Base-by-base conservation (phyloP, 2,113 vertebrate genomes). In the Oxygymnocypris stewartii region DNA sequence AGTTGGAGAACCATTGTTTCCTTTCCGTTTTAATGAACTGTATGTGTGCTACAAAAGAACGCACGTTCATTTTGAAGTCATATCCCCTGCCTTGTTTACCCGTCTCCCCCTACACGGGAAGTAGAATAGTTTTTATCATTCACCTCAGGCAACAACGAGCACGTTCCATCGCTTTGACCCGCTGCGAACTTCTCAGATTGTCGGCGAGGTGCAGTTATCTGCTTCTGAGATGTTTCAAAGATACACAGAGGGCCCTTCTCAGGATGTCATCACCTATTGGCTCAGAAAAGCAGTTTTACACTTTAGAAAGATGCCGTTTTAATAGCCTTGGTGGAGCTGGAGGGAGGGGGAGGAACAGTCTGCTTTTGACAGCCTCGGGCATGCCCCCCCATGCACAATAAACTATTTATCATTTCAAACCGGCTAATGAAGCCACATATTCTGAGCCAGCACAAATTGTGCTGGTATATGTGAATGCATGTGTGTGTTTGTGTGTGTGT, bases 341-440 rank as follows among this genome's bases (percentile, higher is more conserved):
- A 23, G 49, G 49, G 49, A 54, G 76, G 49, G 13, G 42, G n/a
- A 25, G 23, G 31, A 80, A 80, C 57, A 44, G 40, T 44, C 79
- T 67, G 65, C 44, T 73, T 69, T 73, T 83, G 81, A 83, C 81
- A 73, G 81, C 81, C 31, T 42, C 44, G 18, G 80, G 25, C 63
- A 49, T 5, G 8, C 23, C 61, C 40, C 78, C 31, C 51, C 18
- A 35, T 28, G 10, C 81, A 83, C 65, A 47, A 71, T 83, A 69
- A 83, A 31, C 40, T 59, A 88, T 88, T 88, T 86, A 86, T 88
- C 75, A 84, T 88, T 82, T 84, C 49, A 79, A 74, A 57, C 51
- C 57, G 63, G 76, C 75, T 84, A 88, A 88, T 87, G 88, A 85
- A 87, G 82, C 86, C 31, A 28, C 78, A 25, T 25, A 61, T 73